Conservation (phyloP, 2,888 invertebrate genomes). For the Patella caerulea region DNA sequence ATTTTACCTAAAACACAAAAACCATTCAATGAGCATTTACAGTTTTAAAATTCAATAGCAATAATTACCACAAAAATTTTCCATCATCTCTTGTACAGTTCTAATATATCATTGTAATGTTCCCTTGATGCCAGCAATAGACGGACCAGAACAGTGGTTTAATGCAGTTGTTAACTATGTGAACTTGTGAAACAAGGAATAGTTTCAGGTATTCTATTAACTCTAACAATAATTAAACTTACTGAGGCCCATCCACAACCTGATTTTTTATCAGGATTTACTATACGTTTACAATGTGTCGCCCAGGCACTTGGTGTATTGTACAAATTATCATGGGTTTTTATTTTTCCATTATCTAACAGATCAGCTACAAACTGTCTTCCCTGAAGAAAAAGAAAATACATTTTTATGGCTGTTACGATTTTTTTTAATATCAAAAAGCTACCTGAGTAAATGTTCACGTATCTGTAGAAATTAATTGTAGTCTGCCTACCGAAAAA, state of each 20-base stretch:
- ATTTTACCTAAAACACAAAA: slow-evolving; percentile 73
- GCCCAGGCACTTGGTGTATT: slow-evolving; percentile 94
- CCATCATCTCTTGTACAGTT: too few relatives aligned
- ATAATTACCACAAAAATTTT: too few relatives aligned
- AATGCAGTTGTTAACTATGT: too few relatives aligned
- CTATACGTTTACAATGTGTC: slow-evolving; percentile 89
- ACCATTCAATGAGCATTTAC: neutral
- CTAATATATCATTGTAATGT: too few relatives aligned
- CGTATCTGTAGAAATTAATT: too few relatives aligned
- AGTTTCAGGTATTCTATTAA: neutral
- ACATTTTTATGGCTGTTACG: neutral
- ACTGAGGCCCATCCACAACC: slow-evolving; percentile 96
- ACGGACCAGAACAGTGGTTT: too few relatives aligned
- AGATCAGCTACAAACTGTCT: slow-evolving; percentile 91
- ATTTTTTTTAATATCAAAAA: too few relatives aligned
- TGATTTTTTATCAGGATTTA: slow-evolving; percentile 91
- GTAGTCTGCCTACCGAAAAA: too few relatives aligned
- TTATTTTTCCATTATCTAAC: slow-evolving; percentile 87
- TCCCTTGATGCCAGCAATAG: too few relatives aligned
- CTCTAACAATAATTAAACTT: slow-evolving; percentile 70
- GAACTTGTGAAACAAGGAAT: neutral
- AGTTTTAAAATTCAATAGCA: too few relatives aligned
- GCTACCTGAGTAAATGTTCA: too few relatives aligned
- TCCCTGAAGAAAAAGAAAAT: slow-evolving; percentile 76
- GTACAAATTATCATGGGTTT: slow-evolving; percentile 87